Percentiles rank a stretch among this genome's conserved stretches.
Conservation (phyloP, 2,888 invertebrate genomes). For the Meta bourneti region DNA sequence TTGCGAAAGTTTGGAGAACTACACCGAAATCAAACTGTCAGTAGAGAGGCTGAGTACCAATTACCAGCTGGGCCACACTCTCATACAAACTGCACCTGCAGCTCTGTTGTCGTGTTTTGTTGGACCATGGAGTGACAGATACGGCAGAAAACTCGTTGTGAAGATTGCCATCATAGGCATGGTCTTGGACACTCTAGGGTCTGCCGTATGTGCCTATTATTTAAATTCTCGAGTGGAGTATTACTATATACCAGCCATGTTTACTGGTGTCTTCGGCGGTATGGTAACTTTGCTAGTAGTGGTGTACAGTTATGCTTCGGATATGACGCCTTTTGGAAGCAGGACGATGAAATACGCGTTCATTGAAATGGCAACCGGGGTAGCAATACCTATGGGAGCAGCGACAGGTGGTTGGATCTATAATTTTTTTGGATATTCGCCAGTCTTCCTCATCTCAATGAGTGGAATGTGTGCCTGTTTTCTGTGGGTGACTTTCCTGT, state of each 20-base stretch:
- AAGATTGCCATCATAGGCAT: conserved; percentile 58
- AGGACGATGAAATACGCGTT: conserved; percentile 74
- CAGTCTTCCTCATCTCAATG: conserved; percentile 22
- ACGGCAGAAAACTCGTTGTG: conserved; percentile 76
- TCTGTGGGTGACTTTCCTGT: conserved; percentile 29
- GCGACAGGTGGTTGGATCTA: conserved; percentile 69
- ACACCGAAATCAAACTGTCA: conserved; percentile 43
- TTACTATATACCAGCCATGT: conserved; percentile 47
- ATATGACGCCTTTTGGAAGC: conserved; percentile 37
- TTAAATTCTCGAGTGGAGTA: conserved; percentile 61
- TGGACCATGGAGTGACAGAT: conserved; percentile 77
- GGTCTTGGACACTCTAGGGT: conserved; percentile 51
- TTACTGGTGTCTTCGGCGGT: conserved; percentile 58
- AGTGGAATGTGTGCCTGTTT: conserved; percentile 18
- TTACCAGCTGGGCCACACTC: conserved; percentile 73
- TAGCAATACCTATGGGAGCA: conserved; percentile 84
- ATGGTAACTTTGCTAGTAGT: conserved; percentile 28
- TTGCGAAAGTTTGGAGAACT: conserved; percentile 70
- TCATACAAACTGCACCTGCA: conserved; percentile 73
- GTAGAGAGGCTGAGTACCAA: conserved; percentile 73
- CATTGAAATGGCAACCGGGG: conserved; percentile 83
- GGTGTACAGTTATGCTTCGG: conserved; percentile 73
- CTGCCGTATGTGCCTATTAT: conserved; percentile 43
- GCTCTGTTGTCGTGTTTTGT: conserved; percentile 74
- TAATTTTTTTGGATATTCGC: conserved; percentile 55